Percentiles rank a stretch among this genome's conserved stretches.
Evolutionary conservation across 2,888 invertebrate genomes (phyloP).

Genomic region (Ornithoptera priamus): DNA sequence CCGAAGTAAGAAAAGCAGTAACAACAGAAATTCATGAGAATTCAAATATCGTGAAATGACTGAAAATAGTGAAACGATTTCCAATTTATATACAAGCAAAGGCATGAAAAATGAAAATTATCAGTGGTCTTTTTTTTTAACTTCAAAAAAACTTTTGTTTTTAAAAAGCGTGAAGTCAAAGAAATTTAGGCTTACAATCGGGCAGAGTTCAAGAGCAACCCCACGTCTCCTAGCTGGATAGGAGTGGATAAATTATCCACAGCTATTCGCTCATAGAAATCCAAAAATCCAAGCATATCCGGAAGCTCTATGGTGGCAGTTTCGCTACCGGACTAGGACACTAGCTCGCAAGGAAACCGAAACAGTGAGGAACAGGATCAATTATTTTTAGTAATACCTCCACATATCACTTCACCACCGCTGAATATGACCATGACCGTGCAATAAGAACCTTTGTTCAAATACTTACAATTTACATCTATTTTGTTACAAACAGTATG

Average conservation of each 20-base stretch:
- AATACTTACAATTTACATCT: constrained; percentile 60
- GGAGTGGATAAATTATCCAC: no score
- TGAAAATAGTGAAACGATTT: not conserved
- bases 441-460: constrained; percentile 60
- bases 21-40: not conserved
- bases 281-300: no score
- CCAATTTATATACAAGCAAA: not conserved
- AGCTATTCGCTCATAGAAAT: no score
- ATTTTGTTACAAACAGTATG: constrained; percentile 43
- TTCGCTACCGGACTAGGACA: no score
- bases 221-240: no score
- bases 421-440: constrained; percentile 35
- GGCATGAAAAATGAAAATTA: no score
- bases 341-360: no score
- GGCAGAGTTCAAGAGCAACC: no score
- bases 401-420: constrained; percentile 50
- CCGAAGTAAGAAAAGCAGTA: not conserved
- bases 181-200: no score
- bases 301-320: no score
- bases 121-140: no score
- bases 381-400: not conserved
- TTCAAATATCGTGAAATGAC: not conserved
- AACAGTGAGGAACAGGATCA: no score
- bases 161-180: not conserved
- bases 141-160: not conserved